Conservation (phyloP, 2,888 invertebrate species). For the Notodonta dromedarius region DNA sequence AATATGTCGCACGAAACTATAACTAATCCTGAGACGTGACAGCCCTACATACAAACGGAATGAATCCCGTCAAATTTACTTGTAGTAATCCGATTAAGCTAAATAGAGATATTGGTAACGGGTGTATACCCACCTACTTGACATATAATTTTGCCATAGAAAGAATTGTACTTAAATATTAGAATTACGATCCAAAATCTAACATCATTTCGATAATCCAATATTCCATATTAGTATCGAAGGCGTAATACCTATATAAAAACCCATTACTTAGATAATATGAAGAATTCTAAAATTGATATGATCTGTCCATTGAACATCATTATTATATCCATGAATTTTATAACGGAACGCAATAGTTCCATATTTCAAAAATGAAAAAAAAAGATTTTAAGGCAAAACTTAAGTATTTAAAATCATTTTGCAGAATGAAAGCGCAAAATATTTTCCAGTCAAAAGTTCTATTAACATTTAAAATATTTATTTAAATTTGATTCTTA, state of each 20-base stretch:
- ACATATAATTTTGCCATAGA: constrained; percentile 30
- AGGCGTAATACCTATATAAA: neutral
- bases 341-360: neutral
- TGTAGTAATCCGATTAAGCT: constrained; percentile 74
- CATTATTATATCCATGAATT: neutral
- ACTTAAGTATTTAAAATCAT: too few relatives aligned
- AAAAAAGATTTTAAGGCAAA: too few relatives aligned
- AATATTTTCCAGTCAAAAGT: too few relatives aligned
- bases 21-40: neutral
- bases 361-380: too few relatives aligned
- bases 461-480: too few relatives aligned
- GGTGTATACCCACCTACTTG: constrained; percentile 37
- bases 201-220: neutral
- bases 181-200: constrained; percentile 3
- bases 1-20: neutral
- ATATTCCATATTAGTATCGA: neutral
- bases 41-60: constrained; percentile 56
- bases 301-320: neutral
- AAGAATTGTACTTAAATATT: constrained; percentile 9
- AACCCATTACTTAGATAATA: neutral
- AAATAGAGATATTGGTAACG: constrained; percentile 65
- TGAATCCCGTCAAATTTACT: constrained; percentile 65
- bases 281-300: neutral
- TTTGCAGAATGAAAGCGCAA: too few relatives aligned
- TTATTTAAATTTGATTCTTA: too few relatives aligned